These are phyloP conservation scores for Apodemus sylvaticus DNA, from an alignment of 2,113 vertebrate species.

Conservation along the genomic window DNA sequence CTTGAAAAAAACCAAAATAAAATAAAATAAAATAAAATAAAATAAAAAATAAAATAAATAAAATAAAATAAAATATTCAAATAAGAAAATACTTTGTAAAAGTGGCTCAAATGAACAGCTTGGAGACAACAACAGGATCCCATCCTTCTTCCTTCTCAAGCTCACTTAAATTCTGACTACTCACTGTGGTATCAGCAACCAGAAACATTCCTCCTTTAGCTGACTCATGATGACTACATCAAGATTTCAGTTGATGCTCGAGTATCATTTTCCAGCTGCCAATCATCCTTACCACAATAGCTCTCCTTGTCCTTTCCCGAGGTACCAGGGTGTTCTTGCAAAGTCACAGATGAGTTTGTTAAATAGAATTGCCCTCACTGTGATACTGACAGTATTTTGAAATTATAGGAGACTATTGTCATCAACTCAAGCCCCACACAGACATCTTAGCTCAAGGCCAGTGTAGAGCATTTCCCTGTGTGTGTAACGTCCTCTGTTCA, in stretches of 20 bases:
- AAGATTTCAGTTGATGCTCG: not conserved
- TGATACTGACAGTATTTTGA: not conserved
- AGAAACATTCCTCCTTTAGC: not conserved
- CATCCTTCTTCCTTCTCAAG: not conserved
- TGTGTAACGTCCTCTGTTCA: not conserved
- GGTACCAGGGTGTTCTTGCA: not conserved
- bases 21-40: too few species aligned
- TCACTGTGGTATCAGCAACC: not conserved
- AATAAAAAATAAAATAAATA: too few species aligned
- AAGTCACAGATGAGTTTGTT: not conserved
- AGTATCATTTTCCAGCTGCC: not conserved
- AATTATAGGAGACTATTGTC: not conserved
- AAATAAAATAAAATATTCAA: too few species aligned
- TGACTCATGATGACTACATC: constrained; percentile 29
- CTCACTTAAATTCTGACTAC: not conserved
- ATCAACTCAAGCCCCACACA: not conserved
- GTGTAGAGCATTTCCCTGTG: not conserved
- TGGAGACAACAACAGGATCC: not conserved
- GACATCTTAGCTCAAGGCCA: not conserved
- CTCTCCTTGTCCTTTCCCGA: not conserved
- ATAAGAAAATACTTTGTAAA: not conserved
- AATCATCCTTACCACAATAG: not conserved
- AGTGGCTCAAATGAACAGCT: not conserved
- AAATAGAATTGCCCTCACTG: not conserved
- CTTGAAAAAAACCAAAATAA: too few species aligned